Conservation (phyloP, 2,113 vertebrate species). For the Oreochromis spilurus region DNA sequence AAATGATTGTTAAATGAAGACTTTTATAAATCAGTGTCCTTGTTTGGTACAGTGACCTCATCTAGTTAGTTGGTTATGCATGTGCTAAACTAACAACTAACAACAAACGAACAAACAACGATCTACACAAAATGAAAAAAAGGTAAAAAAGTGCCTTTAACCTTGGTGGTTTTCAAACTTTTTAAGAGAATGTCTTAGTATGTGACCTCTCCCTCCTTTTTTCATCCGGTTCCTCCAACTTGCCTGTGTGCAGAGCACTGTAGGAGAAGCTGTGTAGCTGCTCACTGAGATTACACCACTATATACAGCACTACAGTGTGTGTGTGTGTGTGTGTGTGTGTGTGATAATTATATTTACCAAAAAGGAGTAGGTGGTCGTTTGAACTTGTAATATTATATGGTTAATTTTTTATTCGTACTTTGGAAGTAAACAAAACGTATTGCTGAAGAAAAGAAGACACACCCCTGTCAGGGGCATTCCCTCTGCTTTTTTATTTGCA, state of each 20-base stretch:
- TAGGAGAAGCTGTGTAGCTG: neutral
- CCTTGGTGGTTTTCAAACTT: neutral
- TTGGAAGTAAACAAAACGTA: neutral
- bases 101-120: accelerated
- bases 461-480: neutral
- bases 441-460: neutral
- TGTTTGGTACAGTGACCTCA: neutral
- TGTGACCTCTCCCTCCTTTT: neutral
- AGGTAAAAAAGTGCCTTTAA: neutral
- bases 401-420: neutral
- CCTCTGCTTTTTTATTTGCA: neutral
- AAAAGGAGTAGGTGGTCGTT: neutral
- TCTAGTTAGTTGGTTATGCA: neutral
- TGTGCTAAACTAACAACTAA: neutral
- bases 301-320: neutral
- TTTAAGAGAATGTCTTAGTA: neutral
- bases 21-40: neutral
- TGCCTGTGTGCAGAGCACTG: neutral
- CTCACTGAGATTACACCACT: neutral
- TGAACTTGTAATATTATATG: neutral
- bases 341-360: neutral
- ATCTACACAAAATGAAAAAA: neutral
- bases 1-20: neutral
- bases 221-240: neutral
- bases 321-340: neutral